Base-by-base conservation (phyloP, 2,797 vertebrate genomes). In the Lerista edwardsae region DNA sequence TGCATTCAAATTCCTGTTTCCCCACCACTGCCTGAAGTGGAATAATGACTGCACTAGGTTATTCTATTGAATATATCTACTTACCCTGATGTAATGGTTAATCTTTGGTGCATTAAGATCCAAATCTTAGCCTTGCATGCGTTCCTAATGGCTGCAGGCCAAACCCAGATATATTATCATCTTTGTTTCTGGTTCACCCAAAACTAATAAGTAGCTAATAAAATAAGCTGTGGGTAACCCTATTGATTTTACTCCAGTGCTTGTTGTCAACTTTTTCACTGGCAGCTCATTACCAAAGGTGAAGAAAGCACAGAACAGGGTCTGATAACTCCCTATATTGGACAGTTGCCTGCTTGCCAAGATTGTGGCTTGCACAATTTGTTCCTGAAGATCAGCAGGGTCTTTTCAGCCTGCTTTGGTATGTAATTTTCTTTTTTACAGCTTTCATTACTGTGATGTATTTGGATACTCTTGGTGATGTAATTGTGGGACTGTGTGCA, bases 281-380 rank as follows among this genome's bases (percentile, higher is more conserved):
- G 31, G 69, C 65, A 82, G 29, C 64, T 88, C 67, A 10, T 81
- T 82, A 82, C n/a, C 62, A 62, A 2, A 68, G 1, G 8, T 44
- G 73, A 2, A 39, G 71, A 80, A 83, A 89, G 79, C 19, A 6
- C 25, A 41, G 47, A 82, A 83, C 85, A 75, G 9, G 69, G 62
- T 12, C 15, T 61, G 36, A 55, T 61, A 79, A 82, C 79, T 15
- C 6, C 9, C 31, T 17, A 8, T 4, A 14, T 69, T 47, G 77
- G 41, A 75, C 68, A 75, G 25, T 21, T 71, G 5, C 29, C 55
- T 67, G 62, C 2, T 64, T 21, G 36, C 51, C 47, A 47, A 34
- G 72, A 41, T 44, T 64, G 82, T 76, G 12, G 29, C 27, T 82
- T 55, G 3, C 12, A 59, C 69, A 65, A 44, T 31, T 74, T 74